These are phyloP conservation scores for Oncopodura yosiiana DNA, from an alignment of 1,140 invertebrate genomes.

Conservation along the genomic window DNA sequence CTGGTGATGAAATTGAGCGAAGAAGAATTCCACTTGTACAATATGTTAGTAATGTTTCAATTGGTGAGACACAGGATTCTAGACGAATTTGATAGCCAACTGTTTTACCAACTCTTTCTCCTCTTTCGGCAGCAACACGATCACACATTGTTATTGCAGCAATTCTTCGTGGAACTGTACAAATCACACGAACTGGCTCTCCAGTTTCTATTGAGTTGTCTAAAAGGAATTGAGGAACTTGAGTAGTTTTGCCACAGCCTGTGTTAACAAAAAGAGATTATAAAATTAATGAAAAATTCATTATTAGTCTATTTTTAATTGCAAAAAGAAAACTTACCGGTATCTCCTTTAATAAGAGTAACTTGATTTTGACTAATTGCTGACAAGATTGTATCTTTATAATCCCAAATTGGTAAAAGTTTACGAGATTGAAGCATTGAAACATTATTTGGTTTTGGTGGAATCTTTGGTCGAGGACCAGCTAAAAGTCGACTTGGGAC, in stretches of 20 bases:
- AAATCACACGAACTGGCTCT: slow-evolving; percentile 71
- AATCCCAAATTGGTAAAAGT: slow-evolving; percentile 48
- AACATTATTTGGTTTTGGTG: slow-evolving; percentile 44
- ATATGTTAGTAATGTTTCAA: slow-evolving; percentile 71
- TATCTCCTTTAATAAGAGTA: slow-evolving; percentile 60
- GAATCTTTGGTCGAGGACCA: too few species aligned
- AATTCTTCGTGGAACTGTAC: slow-evolving; percentile 83
- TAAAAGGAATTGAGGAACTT: slow-evolving; percentile 81
- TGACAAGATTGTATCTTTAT: slow-evolving; percentile 46
- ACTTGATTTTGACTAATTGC: slow-evolving; percentile 48
- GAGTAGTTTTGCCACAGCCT: slow-evolving; percentile 83
- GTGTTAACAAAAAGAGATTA: slow-evolving; percentile 41
- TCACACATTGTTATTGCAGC: slow-evolving; percentile 77
- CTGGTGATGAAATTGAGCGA: slow-evolving; percentile 66
- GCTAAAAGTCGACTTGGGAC: too few species aligned
- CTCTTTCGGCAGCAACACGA: slow-evolving; percentile 63
- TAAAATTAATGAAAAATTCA: neutral
- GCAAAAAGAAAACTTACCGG: slow-evolving; percentile 15
- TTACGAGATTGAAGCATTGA: slow-evolving; percentile 47
- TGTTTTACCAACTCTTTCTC: slow-evolving; percentile 72
- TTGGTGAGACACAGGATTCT: slow-evolving; percentile 48
- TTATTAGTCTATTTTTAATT: neutral
- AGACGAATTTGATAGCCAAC: slow-evolving; percentile 90
- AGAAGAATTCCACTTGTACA: slow-evolving; percentile 86
- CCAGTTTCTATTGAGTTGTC: slow-evolving; percentile 58